Evolutionary conservation across 1,140 invertebrate species (phyloP), one percentile per base, ranked within the genome.

Genomic region (Cydia fagiglandana): DNA sequence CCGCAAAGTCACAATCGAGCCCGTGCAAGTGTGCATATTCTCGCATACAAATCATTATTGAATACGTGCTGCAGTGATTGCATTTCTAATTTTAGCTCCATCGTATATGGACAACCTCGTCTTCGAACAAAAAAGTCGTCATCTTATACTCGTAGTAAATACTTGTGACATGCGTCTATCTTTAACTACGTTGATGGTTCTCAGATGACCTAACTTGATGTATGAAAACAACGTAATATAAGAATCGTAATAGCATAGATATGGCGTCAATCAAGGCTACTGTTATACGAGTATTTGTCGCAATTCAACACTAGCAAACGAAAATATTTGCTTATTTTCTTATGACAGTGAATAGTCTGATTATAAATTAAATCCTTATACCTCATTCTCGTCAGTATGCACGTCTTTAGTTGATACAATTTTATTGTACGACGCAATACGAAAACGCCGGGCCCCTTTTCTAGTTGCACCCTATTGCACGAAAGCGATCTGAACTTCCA

Each of bases 1-100:
- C 53, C 53, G n/a, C n/a, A 17, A 53, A 34, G 5, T n/a, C 15
- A n/a, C 47, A 50, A 50, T 2, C 12, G 41, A 12, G 41, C 50
- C 0, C 12, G 41, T 45, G 41, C 50, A 3, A 17, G 12, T 17
- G n/a, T 56, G n/a, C 53, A 7, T n/a, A 17, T 17, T 0, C 45
- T 56, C 6, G 53, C 15, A 56, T 56, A 17, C n/a, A 17, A 56
- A 56, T 56, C 53, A 56, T 56, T 56, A 56, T 17, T 17, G 53
- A 56, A 56, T 56, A 17, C 45, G 7, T 17, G 20, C 1, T 61
- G 56, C 56, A 61, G 56, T 61, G 20, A 61, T 61, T 61, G 56
- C 53, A 61, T 61, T 61, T 61, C 17, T 61, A 61, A 61, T 61
- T 61, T 24, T 61, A 61, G 56, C 56, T 61, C 56, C 20, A 24